phyloP scores from a whole-genome alignment of 2,113 vertebrate species.

The Copsychus sechellarum region DNA sequence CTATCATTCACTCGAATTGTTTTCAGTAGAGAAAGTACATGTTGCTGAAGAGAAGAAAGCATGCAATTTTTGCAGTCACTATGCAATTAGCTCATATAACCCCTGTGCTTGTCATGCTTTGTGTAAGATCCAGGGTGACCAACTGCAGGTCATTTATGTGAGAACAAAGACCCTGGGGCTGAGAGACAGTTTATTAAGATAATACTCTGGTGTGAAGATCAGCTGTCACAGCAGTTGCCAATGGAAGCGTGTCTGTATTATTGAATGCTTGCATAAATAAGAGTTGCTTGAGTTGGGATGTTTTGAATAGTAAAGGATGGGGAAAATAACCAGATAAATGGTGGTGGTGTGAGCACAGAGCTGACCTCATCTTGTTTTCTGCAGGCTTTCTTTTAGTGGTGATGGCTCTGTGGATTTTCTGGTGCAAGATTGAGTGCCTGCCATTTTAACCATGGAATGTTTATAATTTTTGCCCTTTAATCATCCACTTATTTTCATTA shows the following conservation, averaged over 20 bases:
- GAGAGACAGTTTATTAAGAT: conserved; percentile 53
- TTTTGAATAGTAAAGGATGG: background rate
- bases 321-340: background rate
- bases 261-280: background rate
- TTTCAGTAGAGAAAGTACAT: conserved; percentile 1
- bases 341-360: background rate
- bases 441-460: background rate
- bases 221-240: background rate
- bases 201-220: conserved; percentile 45
- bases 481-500: background rate
- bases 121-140: conserved; percentile 32
- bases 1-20: conserved; percentile 40
- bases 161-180: conserved; percentile 29
- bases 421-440: background rate
- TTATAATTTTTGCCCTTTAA: background rate
- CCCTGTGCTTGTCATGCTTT: conserved; percentile 26
- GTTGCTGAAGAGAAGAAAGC: conserved; percentile 8
- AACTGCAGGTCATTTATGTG: conserved; percentile 29
- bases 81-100: conserved; percentile 59
- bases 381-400: background rate
- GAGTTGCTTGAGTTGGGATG: background rate
- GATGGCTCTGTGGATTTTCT: background rate
- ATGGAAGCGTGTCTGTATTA: background rate
- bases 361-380: background rate
- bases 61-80: conserved; percentile 12